These are phyloP conservation scores for Platorchestia sp. DNA, from an alignment of 1,140 invertebrate genomes.

Conservation along the genomic window DNA sequence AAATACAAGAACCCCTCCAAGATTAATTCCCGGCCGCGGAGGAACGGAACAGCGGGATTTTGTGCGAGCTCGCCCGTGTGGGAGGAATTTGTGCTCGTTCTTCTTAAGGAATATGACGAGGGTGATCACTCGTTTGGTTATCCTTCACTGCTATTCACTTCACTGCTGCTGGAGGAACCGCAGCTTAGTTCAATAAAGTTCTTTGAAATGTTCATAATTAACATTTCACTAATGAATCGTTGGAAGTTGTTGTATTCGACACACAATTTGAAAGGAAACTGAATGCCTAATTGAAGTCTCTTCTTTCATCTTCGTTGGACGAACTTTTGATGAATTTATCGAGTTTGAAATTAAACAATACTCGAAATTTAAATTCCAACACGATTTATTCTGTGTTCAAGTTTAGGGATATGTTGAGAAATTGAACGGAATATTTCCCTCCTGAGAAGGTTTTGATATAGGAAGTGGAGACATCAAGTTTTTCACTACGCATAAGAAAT, in stretches of 20 bases:
- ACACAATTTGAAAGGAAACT: neutral
- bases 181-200: neutral
- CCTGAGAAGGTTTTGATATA: neutral
- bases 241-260: neutral
- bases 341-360: neutral
- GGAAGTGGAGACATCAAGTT: neutral
- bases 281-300: neutral
- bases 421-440: neutral
- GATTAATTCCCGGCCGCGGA: conserved; percentile 10
- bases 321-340: neutral
- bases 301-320: neutral
- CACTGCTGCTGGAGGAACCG: neutral
- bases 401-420: neutral
- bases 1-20: conserved; percentile 19
- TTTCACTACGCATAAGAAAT: neutral
- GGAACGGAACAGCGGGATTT: neutral
- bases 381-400: neutral
- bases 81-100: neutral
- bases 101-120: neutral
- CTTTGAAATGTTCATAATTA: neutral
- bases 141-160: neutral
- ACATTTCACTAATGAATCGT: neutral
- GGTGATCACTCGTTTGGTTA: neutral
- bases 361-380: neutral
- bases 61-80: neutral